Conservation (phyloP, 2,797 vertebrate species). For the Chelon auratus region DNA sequence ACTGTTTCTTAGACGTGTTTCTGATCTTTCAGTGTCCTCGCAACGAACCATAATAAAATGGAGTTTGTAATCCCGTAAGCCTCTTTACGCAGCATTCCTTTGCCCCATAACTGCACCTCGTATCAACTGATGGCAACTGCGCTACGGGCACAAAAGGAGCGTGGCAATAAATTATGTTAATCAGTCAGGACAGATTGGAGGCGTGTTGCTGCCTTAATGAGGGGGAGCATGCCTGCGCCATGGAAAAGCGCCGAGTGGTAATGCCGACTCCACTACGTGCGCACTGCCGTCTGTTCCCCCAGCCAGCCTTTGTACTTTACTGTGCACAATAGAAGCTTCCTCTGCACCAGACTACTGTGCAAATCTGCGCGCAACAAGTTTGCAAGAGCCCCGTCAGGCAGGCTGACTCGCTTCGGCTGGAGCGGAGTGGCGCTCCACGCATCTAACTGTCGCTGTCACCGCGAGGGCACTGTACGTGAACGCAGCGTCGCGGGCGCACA, state of each 20-base stretch:
- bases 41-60: not conserved
- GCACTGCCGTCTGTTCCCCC: slow-evolving; percentile 31
- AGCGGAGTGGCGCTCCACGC: slow-evolving; percentile 37
- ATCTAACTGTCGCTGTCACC: slow-evolving; percentile 58
- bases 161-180: slow-evolving; percentile 77
- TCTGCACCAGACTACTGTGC: slow-evolving; percentile 42
- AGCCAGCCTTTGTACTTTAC: slow-evolving; percentile 46
- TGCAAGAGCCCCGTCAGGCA: slow-evolving; percentile 47
- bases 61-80: slow-evolving; percentile 8
- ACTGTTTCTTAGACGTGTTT: not conserved
- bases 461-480: slow-evolving; percentile 50
- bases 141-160: slow-evolving; percentile 22
- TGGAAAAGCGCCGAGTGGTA: slow-evolving; percentile 52
- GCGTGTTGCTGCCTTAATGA: slow-evolving; percentile 76
- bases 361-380: slow-evolving; percentile 74
- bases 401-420: slow-evolving; percentile 45
- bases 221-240: slow-evolving; percentile 54
- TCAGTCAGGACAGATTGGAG: slow-evolving; percentile 69
- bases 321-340: slow-evolving; percentile 43
- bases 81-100: slow-evolving; percentile 30
- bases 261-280: slow-evolving; percentile 54
- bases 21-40: not conserved
- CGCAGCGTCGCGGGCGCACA: slow-evolving; percentile 47
- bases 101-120: not conserved
- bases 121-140: not conserved